Conservation (phyloP, 2,797 vertebrate genomes). For the Todus mexicanus region DNA sequence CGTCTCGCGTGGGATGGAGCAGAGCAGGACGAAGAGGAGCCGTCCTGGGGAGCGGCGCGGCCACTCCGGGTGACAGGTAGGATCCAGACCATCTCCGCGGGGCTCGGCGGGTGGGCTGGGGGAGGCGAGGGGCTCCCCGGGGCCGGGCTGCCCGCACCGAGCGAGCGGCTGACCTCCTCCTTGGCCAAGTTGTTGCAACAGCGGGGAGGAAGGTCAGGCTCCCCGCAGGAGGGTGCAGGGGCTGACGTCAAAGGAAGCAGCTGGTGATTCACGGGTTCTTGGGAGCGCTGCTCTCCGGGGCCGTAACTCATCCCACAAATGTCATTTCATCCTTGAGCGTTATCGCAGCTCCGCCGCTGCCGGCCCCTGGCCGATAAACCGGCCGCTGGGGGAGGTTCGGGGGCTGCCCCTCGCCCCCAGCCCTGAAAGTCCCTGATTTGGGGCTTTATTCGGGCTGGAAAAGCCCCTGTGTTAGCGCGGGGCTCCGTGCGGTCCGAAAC, state of each 20-base stretch:
- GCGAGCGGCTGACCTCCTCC: neutral
- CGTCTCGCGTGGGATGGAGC: fast-evolving
- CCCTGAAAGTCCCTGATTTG: too few species aligned
- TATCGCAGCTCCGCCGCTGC: slow-evolving; percentile 6
- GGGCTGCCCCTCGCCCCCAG: neutral
- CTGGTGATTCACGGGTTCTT: slow-evolving; percentile 43
- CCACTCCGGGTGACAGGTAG: fast-evolving
- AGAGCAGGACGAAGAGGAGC: neutral
- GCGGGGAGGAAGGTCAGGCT: slow-evolving; percentile 55
- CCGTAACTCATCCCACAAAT: slow-evolving; percentile 65
- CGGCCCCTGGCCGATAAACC: neutral
- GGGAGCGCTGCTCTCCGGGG: neutral
- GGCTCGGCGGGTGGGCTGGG: fast-evolving
- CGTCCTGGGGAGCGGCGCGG: fast-evolving
- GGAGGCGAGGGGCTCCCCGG: neutral
- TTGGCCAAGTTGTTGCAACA: neutral
- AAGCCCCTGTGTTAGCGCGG: fast-evolving
- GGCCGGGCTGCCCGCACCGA: fast-evolving
- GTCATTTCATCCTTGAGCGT: slow-evolving; percentile 65
- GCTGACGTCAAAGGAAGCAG: slow-evolving; percentile 72
- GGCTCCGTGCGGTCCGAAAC: fast-evolving
- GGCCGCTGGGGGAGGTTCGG: neutral
- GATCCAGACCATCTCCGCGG: neutral
- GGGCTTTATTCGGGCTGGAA: fast-evolving
- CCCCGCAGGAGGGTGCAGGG: neutral